A percentile compares a stretch with the other conserved stretches of the same genome.
These are phyloP conservation scores for Acridotheres tristis DNA, from an alignment of 2,797 vertebrate species.

Conservation along the genomic window DNA sequence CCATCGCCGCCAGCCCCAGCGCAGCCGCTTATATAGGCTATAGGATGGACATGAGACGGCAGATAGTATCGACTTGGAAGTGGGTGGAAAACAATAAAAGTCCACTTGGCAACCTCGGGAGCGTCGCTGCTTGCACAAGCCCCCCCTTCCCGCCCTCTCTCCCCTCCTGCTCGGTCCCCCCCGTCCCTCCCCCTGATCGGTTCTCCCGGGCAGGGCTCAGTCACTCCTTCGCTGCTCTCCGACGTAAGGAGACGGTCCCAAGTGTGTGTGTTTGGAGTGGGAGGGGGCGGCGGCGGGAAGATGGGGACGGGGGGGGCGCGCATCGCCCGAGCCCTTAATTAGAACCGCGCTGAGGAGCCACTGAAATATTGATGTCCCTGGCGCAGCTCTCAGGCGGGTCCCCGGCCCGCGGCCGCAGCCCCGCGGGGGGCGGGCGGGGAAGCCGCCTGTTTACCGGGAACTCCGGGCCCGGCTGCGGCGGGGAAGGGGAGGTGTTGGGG, in stretches of 20 bases:
- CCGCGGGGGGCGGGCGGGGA: constrained; percentile 27
- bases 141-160: background rate
- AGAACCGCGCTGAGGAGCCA: constrained; percentile 71
- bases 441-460: constrained; percentile 76
- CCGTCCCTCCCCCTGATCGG: constrained; percentile 16
- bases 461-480: constrained; percentile 27
- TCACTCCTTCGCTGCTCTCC: constrained; percentile 11
- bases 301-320: background rate
- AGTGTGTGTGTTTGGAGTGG: constrained; percentile 49
- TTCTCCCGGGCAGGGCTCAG: background rate
- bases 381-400: constrained; percentile 23
- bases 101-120: constrained; percentile 63
- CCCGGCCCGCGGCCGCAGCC: constrained; percentile 41
- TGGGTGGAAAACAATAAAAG: constrained; percentile 64
- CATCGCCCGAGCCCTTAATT: constrained; percentile 70
- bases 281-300: background rate
- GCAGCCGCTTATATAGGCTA: constrained; percentile 68
- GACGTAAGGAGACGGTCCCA: constrained; percentile 80
- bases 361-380: constrained; percentile 74
- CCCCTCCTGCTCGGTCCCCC: background rate
- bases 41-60: constrained; percentile 64
- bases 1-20: constrained; percentile 23
- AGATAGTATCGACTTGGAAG: constrained; percentile 64
- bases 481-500: constrained; percentile 35
- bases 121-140: constrained; percentile 44